Conservation (phyloP, 2,888 invertebrate genomes). For the Platypus cylindrus region DNA sequence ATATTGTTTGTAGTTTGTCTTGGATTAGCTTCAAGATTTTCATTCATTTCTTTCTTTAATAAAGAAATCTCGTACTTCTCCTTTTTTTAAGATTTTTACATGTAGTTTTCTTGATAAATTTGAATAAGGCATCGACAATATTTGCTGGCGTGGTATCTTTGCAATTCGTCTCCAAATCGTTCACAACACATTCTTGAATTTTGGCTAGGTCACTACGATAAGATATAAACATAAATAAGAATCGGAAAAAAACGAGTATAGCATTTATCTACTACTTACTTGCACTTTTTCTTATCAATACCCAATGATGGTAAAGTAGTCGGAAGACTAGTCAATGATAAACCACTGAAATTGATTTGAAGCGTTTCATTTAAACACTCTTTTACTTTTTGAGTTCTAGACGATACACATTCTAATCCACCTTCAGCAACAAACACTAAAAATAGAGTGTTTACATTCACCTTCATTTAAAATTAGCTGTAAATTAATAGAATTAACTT, state of each 20-base stretch:
- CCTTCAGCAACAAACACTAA: slow-evolving; percentile 43
- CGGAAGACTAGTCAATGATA: slow-evolving; percentile 38
- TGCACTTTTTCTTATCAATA: slow-evolving; percentile 45
- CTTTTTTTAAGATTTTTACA: slow-evolving; percentile 20
- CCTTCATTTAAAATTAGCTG: too few relatives aligned
- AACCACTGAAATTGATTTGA: slow-evolving; percentile 35
- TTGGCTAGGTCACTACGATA: slow-evolving; percentile 39
- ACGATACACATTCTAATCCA: slow-evolving; percentile 39
- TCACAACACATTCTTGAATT: slow-evolving; percentile 45
- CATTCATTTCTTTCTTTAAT: slow-evolving; percentile 1
- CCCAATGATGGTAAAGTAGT: slow-evolving; percentile 20
- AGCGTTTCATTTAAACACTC: slow-evolving; percentile 52
- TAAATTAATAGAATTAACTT: slow-evolving; percentile 30
- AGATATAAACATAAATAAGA: slow-evolving; percentile 1
- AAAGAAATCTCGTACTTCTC: slow-evolving; percentile 12
- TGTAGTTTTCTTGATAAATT: slow-evolving; percentile 46
- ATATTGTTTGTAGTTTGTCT: too few relatives aligned
- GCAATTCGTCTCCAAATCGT: slow-evolving; percentile 48
- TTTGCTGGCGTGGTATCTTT: slow-evolving; percentile 63
- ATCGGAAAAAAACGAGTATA: not conserved
- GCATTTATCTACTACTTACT: slow-evolving; percentile 31
- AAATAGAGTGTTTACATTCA: slow-evolving; percentile 20
- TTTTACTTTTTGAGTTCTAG: slow-evolving; percentile 45
- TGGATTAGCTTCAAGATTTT: too few relatives aligned
- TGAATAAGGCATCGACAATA: slow-evolving; percentile 61